Conservation (phyloP, 2,888 invertebrate genomes). For the Anodontia alba region DNA sequence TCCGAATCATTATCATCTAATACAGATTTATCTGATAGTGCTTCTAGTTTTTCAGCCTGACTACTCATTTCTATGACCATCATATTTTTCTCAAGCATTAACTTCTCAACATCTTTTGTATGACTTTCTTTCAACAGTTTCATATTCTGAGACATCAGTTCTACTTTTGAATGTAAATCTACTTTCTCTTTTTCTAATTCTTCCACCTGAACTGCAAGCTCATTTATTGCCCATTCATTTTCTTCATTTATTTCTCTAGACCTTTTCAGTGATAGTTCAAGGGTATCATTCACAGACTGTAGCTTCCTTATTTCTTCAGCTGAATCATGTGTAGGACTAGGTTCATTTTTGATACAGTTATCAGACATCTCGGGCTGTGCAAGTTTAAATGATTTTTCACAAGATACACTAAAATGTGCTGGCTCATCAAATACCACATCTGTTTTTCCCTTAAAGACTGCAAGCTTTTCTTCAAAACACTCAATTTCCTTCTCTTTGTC, state of each 20-base stretch:
- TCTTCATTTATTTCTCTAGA: conserved; percentile 53
- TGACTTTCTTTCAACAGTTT: conserved; percentile 19
- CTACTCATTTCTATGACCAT: conserved; percentile 31
- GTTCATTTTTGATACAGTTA: not conserved
- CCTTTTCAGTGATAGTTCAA: conserved; percentile 25
- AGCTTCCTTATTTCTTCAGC: not conserved
- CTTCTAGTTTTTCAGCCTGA: conserved; percentile 29
- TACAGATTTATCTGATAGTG: conserved; percentile 29
- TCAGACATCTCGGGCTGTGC: not conserved
- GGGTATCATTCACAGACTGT: not conserved
- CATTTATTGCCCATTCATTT: conserved; percentile 55
- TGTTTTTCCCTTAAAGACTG: not conserved
- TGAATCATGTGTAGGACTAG: no score
- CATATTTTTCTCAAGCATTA: conserved; percentile 13
- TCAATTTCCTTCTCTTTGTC: not conserved
- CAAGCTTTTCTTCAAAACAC: not conserved
- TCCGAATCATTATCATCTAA: conserved; percentile 26
- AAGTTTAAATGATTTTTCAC: not conserved
- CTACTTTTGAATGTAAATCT: not conserved
- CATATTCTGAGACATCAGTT: conserved; percentile 3
- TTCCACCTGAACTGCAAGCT: conserved; percentile 49
- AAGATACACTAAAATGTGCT: not conserved
- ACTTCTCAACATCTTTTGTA: not conserved
- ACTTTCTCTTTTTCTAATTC: conserved; percentile 38
- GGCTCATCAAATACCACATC: not conserved